phyloP scores from a whole-genome alignment of 2,113 vertebrate species.

The Irena cyanogastra region DNA sequence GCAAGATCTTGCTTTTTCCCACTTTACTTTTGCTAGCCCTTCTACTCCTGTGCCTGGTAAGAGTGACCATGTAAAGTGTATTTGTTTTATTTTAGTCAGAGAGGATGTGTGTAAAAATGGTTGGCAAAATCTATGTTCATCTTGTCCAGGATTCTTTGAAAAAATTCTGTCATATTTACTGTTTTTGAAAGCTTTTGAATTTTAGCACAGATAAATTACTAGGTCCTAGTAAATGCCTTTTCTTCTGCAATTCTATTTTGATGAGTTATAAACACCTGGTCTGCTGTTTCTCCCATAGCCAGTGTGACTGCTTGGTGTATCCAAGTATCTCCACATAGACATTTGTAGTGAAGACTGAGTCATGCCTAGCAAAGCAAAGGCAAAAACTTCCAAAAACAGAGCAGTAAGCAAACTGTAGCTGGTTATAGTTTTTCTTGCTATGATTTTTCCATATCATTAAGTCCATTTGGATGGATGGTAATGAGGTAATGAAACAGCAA shows the following conservation, averaged over 20 bases:
- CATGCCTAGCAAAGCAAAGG: background rate
- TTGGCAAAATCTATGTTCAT: background rate
- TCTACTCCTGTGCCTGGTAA: background rate
- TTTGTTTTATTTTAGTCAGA: background rate
- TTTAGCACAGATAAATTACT: background rate
- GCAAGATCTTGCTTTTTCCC: background rate
- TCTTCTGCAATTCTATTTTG: background rate
- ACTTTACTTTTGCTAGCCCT: background rate
- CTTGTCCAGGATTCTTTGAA: background rate
- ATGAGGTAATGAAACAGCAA: background rate
- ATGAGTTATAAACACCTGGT: background rate
- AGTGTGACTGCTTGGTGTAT: background rate
- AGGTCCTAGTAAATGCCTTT: background rate
- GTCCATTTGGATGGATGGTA: background rate
- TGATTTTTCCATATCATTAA: background rate
- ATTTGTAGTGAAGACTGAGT: background rate
- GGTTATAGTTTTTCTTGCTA: background rate
- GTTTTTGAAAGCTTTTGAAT: background rate
- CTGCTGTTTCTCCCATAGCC: background rate
- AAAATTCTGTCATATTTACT: background rate
- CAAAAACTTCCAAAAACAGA: background rate
- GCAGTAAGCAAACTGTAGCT: background rate
- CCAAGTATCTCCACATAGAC: background rate
- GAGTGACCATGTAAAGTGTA: background rate
- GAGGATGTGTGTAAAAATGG: background rate